Percentiles rank a stretch among this genome's conserved stretches.
Conservation (phyloP, 2,888 invertebrate species). For the Oligia latruncula region DNA sequence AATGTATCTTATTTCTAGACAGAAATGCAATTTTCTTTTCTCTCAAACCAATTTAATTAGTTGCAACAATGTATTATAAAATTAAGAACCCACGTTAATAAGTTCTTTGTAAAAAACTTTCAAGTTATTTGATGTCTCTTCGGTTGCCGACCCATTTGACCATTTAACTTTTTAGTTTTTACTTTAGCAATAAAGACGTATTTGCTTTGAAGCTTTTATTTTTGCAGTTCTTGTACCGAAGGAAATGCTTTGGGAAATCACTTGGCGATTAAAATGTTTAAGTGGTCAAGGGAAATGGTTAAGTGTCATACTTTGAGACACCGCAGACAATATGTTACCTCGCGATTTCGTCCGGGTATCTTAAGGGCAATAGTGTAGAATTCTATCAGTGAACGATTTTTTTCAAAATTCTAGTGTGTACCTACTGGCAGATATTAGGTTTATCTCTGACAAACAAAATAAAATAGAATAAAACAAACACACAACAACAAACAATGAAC, state of each 20-base stretch:
- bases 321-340: background rate
- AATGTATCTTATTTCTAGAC: slow-evolving; percentile 34
- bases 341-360: too few species aligned
- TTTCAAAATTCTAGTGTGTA: background rate
- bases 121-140: slow-evolving; percentile 26
- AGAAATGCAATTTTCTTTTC: slow-evolving; percentile 15
- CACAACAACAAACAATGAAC: too few species aligned
- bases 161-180: slow-evolving; percentile 48
- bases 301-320: background rate
- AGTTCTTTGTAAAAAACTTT: slow-evolving; percentile 40
- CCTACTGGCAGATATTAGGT: background rate
- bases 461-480: too few species aligned
- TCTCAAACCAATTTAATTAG: slow-evolving; percentile 17
- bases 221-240: background rate
- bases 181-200: slow-evolving; percentile 18
- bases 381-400: background rate
- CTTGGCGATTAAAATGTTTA: too few species aligned
- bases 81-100: slow-evolving; percentile 38
- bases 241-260: background rate
- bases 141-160: slow-evolving; percentile 49
- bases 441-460: background rate
- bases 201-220: background rate
- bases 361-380: background rate
- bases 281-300: too few species aligned
- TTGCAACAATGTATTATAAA: slow-evolving; percentile 46